Conservation (phyloP, 2,113 vertebrate species). For the Ctenodactylus gundi region DNA sequence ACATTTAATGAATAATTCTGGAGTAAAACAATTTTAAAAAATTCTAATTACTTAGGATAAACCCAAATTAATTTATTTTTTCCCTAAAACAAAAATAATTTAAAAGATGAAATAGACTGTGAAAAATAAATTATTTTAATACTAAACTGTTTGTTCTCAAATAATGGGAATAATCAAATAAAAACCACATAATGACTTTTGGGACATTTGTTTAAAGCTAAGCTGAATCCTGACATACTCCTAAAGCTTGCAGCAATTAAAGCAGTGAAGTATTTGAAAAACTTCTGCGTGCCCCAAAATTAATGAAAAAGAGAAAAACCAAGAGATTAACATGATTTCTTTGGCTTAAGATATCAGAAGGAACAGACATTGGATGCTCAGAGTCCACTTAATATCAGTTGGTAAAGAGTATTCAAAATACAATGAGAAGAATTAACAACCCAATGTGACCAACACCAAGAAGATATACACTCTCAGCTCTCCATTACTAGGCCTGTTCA, state of each 20-base stretch:
- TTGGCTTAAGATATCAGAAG: not conserved
- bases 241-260: conserved; percentile 17
- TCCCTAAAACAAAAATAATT: conserved; percentile 38
- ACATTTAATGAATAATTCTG: conserved; percentile 6
- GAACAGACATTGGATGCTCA: not conserved
- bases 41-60: too few relatives aligned
- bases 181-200: not conserved
- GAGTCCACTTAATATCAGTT: not conserved
- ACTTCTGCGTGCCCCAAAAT: not conserved
- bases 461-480: not conserved
- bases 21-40: conserved; percentile 43
- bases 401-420: not conserved
- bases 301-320: conserved; percentile 21
- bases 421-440: not conserved
- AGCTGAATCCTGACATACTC: not conserved
- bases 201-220: not conserved
- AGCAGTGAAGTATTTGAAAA: conserved; percentile 12
- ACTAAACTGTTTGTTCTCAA: conserved; percentile 13
- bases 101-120: not conserved
- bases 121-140: conserved; percentile 25
- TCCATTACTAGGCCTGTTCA: not conserved
- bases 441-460: not conserved
- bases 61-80: conserved; percentile 34
- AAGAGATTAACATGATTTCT: not conserved
- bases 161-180: not conserved